Conservation (phyloP, 2,113 vertebrate genomes). For the Sarotherodon lohbergeri region DNA sequence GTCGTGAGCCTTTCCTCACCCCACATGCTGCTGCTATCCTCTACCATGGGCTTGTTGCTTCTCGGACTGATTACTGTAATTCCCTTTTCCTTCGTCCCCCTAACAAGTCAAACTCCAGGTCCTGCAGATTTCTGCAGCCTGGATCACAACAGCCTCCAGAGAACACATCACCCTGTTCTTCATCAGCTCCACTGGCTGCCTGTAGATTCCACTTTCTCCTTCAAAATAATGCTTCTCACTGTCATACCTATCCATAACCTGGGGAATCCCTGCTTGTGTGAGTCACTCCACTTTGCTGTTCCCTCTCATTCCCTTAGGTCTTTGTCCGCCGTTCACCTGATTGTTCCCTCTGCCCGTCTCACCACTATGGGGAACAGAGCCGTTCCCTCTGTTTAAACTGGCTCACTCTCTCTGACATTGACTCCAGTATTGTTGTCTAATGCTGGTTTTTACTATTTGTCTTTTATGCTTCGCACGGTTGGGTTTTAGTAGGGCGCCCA, state of each 20-base stretch:
- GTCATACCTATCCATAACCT: neutral
- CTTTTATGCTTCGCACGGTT: neutral
- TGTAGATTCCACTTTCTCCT: neutral
- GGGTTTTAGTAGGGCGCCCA: neutral
- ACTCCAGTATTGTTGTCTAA: neutral
- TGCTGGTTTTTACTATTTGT: neutral
- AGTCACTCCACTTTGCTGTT: neutral
- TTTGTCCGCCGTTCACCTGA: rapidly evolving
- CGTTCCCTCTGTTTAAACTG: neutral
- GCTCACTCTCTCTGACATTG: neutral
- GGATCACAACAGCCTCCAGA: too few relatives aligned
- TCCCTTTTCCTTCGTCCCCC: too few relatives aligned
- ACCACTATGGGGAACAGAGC: neutral
- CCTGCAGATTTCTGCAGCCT: too few relatives aligned
- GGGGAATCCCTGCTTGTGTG: neutral
- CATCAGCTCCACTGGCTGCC: too few relatives aligned
- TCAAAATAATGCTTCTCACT: rapidly evolving
- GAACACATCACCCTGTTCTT: too few relatives aligned
- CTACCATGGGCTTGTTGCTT: too few relatives aligned
- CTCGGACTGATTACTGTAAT: too few relatives aligned
- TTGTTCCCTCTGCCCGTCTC: neutral
- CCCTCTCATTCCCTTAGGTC: neutral
- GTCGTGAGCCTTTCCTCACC: too few relatives aligned
- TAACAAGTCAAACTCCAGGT: too few relatives aligned
- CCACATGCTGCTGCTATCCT: too few relatives aligned